Conservation (phyloP, 2,888 invertebrate genomes). For the Drosophila recens region DNA sequence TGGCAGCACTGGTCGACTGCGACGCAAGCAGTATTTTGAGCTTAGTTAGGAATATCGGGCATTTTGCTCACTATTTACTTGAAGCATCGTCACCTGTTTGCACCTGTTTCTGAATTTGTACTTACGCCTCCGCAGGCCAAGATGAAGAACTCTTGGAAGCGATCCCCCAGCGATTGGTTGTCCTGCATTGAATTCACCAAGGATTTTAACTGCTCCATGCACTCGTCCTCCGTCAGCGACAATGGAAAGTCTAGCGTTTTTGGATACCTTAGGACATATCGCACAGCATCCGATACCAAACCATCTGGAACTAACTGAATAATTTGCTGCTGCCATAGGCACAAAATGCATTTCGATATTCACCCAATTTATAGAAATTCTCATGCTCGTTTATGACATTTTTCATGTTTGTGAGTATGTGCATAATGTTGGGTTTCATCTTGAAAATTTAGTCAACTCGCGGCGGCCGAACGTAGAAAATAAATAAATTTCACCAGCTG, state of each 20-base stretch:
- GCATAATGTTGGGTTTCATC: conserved; percentile 5
- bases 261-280: background rate
- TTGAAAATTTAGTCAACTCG: background rate
- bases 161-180: background rate
- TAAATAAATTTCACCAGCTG: background rate
- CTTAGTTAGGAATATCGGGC: background rate
- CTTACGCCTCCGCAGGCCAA: conserved; percentile 9
- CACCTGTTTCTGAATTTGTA: background rate
- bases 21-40: too few species aligned
- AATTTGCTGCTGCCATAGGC: background rate
- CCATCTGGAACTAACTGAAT: background rate
- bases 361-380: background rate
- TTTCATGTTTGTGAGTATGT: background rate
- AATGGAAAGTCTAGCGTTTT: background rate
- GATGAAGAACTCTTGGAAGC: background rate
- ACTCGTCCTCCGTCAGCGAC: background rate
- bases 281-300: background rate
- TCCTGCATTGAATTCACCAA: background rate
- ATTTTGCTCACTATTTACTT: background rate
- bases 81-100: background rate
- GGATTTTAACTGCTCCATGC: background rate
- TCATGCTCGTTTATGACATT: background rate
- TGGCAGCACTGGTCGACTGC: too few species aligned
- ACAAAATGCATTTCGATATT: background rate
- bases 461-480: background rate